Base-by-base conservation (phyloP, 1,140 invertebrate genomes). In the Calliphora vicina region DNA sequence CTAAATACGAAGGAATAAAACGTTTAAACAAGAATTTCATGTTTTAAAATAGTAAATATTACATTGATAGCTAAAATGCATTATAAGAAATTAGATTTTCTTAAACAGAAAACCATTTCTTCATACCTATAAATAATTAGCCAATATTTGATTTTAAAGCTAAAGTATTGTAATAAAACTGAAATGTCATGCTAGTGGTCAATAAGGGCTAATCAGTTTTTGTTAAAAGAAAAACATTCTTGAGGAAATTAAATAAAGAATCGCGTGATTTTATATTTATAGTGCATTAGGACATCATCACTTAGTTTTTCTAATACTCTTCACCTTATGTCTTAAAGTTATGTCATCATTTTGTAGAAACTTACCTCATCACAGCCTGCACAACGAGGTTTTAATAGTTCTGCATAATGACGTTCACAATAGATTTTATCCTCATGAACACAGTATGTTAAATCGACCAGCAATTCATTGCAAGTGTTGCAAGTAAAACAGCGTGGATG, bases 331-430 rank as follows among this genome's bases (percentile, higher is more conserved):
- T 15, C n/a, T n/a, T 2, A n/a, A 57, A 35, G 1, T 35, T 35
- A 35, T 5, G 35, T 35, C 35, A 35, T 6, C 35, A 1, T 35
- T 15, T 8, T 50, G 15, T 50, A 43, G 23, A 26, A 5, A 93
- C 95, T 94, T 91, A 99, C 97, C 95, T 99, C 97, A 92, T 99
- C 97, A 91, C 97, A 99, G 84, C 96, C 96, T 50, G 96, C 93
- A 90, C 97, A 99, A 87, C 97, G 92, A 3, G 97, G 97, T 91
- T 98, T 98, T 85, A 98, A 92, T 87, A 96, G 93, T 91, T 99
- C 97, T 17, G 97, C 97, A 91, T 98, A 99, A 91, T 99, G 97
- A 81, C 97, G 93, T 89, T 98, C 97, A 91, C 97, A 99, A 91
- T 95, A 98, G 57, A 98, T 92, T 80, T 93, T 93, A 83, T 96